Evolutionary conservation across 2,113 vertebrate genomes (phyloP), one percentile per base, ranked within the genome.

Genomic region (Orientallactaga bullata): DNA sequence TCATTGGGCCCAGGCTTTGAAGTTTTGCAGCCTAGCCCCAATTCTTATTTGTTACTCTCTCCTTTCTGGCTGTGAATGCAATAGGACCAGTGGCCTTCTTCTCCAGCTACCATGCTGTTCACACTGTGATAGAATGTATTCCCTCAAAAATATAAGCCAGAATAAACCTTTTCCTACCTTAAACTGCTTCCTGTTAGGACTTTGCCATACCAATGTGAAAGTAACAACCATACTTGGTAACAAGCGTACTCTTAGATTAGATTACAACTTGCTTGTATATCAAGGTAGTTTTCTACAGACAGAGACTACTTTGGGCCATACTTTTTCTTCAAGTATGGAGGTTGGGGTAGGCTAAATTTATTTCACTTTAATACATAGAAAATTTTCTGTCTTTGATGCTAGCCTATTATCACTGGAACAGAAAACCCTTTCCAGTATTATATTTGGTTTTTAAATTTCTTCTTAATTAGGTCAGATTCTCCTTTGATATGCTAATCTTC

Each of bases 381-480:
- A 26, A 73, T 30, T 88, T 81, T 60, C 30, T 28, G 15, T 69
- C 18, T 81, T 30, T 61, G 24, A 24, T 65, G 24, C 26, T 26
- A 51, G 24, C 13, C 37, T 68, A 4, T 32, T 32, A 73, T 92
- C 78, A 81, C 68, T 82, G 47, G 5, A 89, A 61, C 26, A 85
- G 63, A 66, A 78, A 82, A 68, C 13, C 35, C 51, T 65, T 69
- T 61, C 20, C 58, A 39, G 3, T 7, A n/a, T 39, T 63, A 1
- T 68, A 39, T 85, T 85, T 96, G 68, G 60, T 68, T 20, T 93
- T 71, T 72, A 47, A 23, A 32, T 72, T 93, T 76, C 28, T 39
- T 42, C 13, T 58, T 32, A 61, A 26, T 78, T 72, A 80, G 60
- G 11, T 89, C 42, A 66, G 2, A 2, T 71, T 88, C n/a, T 89